Evolutionary conservation across 2,797 vertebrate species (phyloP).

Genomic region (Cryptoprocta ferox): DNA sequence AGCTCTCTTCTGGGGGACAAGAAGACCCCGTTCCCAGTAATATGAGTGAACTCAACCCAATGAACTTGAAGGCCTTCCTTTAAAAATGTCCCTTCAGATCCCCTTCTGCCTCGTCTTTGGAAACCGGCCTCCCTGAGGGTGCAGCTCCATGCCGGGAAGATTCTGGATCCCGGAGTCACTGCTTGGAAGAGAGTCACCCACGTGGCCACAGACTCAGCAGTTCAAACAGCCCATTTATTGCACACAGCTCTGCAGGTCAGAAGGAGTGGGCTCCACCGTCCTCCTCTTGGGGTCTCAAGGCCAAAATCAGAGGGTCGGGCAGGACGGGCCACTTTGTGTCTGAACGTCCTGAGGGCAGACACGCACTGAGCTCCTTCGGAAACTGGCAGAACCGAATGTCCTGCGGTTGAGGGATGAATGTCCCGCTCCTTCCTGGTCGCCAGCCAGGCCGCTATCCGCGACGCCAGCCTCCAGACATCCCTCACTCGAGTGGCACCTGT

Average conservation of each 20-base stretch:
- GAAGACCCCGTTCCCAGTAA: not conserved
- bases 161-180: not conserved
- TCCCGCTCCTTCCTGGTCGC: not conserved
- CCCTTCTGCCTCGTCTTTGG: not conserved
- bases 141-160: not conserved
- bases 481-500: not conserved
- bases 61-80: no score
- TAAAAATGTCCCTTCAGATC: not conserved
- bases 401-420: not conserved
- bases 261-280: not conserved
- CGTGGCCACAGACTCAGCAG: not conserved
- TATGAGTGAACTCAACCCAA: not conserved
- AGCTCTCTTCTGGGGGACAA: no score
- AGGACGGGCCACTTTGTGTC: not conserved
- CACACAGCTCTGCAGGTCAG: not conserved
- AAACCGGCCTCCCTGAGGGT: not conserved
- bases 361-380: accelerated
- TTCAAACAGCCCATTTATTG: not conserved
- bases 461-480: not conserved
- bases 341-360: not conserved
- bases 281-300: not conserved
- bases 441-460: not conserved
- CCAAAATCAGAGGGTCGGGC: not conserved
- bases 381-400: not conserved
- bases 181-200: not conserved